Evolutionary conservation across 2,888 invertebrate genomes (phyloP), one percentile per base, ranked within the genome.

Genomic region (Ischnura elegans): DNA sequence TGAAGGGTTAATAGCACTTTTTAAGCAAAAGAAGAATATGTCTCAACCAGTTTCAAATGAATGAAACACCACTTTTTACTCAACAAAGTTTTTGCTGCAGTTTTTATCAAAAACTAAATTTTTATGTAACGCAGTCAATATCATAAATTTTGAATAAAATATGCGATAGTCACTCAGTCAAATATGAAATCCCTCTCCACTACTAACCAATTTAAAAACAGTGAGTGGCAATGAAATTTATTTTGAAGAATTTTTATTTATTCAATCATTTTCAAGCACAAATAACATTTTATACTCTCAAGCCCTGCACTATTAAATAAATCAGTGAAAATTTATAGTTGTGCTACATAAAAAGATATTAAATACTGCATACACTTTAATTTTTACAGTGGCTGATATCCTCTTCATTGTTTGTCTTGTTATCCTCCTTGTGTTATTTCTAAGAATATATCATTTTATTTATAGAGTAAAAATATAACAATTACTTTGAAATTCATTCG

Each of bases 351-450:
- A 76, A 61, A 61, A 25, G 61, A 36, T 76, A 36, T 29, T 76
- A 76, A 76, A 76, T 76, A 76, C 76, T 36, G 29, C 76, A 36
- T 76, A 43, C 86, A 86, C 16, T 46, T 86, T n/a, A 10, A 46
- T 45, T 86, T 86, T 86, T 86, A 86, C 21, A n/a, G n/a, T 86
- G 45, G 45, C 46, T 86, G 86, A 3, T 25, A 86, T n/a, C 46
- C 86, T 86, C n/a, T 36, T 45, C 86, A 86, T 25, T 86, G 85
- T 29, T 45, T 43, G 86, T 25, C 25, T 85, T 85, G 8, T 86
- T 46, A 21, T 86, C 25, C 46, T 86, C 51, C 51, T 13, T 19
- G n/a, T 5, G 45, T 86, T 86, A 21, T 45, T 45, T 86, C 86
- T 45, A 86, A 86, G 46, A 45, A 25, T 45, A 86, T 43, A 85